Evolutionary conservation across 1,140 invertebrate genomes (phyloP).

Genomic region (Proctacanthus coquilletti): DNA sequence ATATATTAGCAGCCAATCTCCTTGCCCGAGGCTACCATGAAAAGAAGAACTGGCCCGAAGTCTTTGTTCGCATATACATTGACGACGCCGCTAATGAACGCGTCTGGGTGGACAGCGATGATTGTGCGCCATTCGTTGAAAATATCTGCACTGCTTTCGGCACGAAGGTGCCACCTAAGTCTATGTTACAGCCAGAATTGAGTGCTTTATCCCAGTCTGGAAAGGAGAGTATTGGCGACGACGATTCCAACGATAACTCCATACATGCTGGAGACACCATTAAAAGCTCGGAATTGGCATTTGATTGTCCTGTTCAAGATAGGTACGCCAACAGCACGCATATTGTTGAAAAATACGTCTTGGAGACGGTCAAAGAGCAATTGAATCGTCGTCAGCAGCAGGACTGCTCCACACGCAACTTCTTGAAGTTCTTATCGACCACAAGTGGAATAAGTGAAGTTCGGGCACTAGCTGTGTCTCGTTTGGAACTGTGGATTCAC

Average conservation of each 20-base stretch:
- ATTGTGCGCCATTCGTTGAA: constrained; percentile 83
- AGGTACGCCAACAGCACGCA: constrained; percentile 49
- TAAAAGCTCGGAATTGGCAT: constrained; percentile 26
- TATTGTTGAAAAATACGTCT: constrained; percentile 61
- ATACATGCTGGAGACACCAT: constrained; percentile 16
- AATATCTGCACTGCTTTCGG: constrained; percentile 79
- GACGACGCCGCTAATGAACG: constrained; percentile 88
- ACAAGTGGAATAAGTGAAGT: constrained; percentile 73
- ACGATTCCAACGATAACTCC: constrained; percentile 37
- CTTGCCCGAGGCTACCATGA: constrained; percentile 67
- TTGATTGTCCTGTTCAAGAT: constrained; percentile 31
- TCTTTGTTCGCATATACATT: constrained; percentile 68
- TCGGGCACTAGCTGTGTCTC: constrained; percentile 60
- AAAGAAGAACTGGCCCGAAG: constrained; percentile 59
- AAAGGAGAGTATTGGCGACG: constrained; percentile 31
- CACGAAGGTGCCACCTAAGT: constrained; percentile 57
- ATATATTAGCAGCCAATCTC: constrained; percentile 73
- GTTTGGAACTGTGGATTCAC: constrained; percentile 86
- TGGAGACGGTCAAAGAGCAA: constrained; percentile 79
- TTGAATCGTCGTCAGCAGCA: constrained; percentile 66
- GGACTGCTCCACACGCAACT: constrained; percentile 75
- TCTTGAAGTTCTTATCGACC: constrained; percentile 67
- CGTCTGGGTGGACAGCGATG: constrained; percentile 82
- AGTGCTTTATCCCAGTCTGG: constrained; percentile 26
- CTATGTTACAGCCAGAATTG: constrained; percentile 40